Conservation (phyloP, 2,888 invertebrate species). For the Plusia festucae region DNA sequence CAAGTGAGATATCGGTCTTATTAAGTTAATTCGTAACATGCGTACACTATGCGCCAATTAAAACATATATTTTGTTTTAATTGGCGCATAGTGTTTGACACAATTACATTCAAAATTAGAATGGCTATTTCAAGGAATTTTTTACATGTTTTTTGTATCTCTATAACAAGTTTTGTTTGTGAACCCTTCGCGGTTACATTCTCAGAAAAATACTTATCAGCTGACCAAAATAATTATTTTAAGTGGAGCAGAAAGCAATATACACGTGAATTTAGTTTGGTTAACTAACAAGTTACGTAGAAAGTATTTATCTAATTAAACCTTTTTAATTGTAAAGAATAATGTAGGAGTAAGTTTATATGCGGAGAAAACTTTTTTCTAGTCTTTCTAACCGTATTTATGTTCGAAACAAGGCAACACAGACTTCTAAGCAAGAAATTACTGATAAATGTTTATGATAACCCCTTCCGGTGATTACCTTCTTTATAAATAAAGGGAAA, state of each 20-base stretch:
- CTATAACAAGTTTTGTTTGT: background rate
- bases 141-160: too few relatives aligned
- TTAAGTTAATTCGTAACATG: slow-evolving; percentile 12
- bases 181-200: background rate
- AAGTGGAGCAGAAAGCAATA: slow-evolving; percentile 20
- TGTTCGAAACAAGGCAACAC: slow-evolving; percentile 14
- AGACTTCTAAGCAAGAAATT: slow-evolving; percentile 16
- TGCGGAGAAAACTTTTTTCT: slow-evolving; percentile 42
- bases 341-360: slow-evolving; percentile 26
- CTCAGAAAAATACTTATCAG: slow-evolving; percentile 8
- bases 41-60: background rate
- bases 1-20: slow-evolving; percentile 18
- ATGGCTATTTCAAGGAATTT: background rate
- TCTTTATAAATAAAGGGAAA: background rate
- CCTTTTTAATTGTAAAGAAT: slow-evolving; percentile 31
- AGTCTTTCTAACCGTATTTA: slow-evolving; percentile 21
- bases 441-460: slow-evolving; percentile 12
- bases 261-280: slow-evolving; percentile 38
- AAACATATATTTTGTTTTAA: background rate
- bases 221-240: slow-evolving; percentile 26
- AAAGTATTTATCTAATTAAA: slow-evolving; percentile 39
- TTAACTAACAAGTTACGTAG: slow-evolving; percentile 19
- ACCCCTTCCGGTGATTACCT: background rate
- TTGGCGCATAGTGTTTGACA: too few relatives aligned
- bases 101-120: background rate